Conservation (phyloP, 2,113 vertebrate species). For the Dendropsophus ebraccatus region DNA sequence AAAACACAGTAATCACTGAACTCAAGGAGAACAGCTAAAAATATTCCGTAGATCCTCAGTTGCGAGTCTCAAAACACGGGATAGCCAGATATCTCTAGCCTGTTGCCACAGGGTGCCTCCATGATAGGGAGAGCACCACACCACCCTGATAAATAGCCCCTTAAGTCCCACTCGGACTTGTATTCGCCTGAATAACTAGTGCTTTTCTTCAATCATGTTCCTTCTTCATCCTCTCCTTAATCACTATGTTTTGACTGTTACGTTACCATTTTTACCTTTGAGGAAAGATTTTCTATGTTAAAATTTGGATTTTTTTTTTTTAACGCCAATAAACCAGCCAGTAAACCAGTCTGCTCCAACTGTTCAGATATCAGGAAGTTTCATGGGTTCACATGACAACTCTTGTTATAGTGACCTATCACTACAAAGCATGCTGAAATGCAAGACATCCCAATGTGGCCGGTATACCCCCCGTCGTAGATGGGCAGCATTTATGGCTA, state of each 20-base stretch:
- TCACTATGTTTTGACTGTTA: not conserved
- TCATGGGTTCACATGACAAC: not conserved
- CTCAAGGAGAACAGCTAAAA: too few relatives aligned
- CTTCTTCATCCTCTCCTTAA: not conserved
- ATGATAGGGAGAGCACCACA: too few relatives aligned
- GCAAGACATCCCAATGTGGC: not conserved
- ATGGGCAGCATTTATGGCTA: conserved; percentile 7
- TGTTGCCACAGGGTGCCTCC: too few relatives aligned
- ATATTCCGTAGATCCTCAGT: too few relatives aligned
- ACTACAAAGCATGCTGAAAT: not conserved
- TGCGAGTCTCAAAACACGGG: too few relatives aligned
- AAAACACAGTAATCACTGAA: too few relatives aligned
- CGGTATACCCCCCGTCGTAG: not conserved
- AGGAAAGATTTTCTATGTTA: not conserved
- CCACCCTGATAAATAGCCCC: too few relatives aligned
- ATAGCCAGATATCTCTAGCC: too few relatives aligned
- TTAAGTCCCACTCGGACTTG: too few relatives aligned
- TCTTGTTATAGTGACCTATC: not conserved
- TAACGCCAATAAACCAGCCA: too few relatives aligned
- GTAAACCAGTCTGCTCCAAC: not conserved
- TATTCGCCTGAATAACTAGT: too few relatives aligned
- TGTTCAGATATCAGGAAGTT: not conserved
- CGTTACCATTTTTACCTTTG: not conserved
- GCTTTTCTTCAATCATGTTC: not conserved
- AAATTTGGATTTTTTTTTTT: too few relatives aligned